Conservation (phyloP, 1,140 invertebrate genomes). For the Caerostris darwini region DNA sequence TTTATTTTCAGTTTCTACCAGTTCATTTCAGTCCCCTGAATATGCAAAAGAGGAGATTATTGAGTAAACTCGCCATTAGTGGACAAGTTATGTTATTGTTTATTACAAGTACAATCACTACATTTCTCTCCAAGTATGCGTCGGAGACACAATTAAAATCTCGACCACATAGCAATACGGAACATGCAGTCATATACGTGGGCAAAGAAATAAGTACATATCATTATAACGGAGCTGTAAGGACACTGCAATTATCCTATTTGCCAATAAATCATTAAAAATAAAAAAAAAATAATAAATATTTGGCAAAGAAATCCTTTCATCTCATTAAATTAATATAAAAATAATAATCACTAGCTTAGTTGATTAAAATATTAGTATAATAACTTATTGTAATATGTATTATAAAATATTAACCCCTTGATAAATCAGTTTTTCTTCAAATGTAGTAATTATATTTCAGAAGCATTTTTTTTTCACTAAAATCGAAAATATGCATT, state of each 20-base stretch:
- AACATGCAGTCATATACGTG: neutral
- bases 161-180: conserved; percentile 3
- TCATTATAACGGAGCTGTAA: neutral
- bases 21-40: neutral
- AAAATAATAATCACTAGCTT: too few species aligned
- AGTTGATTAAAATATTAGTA: too few species aligned
- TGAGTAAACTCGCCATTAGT: neutral
- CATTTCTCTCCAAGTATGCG: neutral
- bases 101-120: neutral
- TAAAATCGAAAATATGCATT: too few species aligned
- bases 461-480: too few species aligned
- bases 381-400: too few species aligned
- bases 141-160: neutral
- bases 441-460: too few species aligned
- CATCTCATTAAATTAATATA: too few species aligned
- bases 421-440: too few species aligned
- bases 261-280: too few species aligned
- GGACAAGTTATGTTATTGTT: neutral
- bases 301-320: neutral
- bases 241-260: neutral
- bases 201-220: neutral
- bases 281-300: neutral
- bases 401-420: too few species aligned
- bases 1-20: neutral
- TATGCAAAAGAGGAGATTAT: neutral